Evolutionary conservation across 2,888 invertebrate genomes (phyloP), one percentile per base, ranked within the genome.

Genomic region (Tineola bisselliella): DNA sequence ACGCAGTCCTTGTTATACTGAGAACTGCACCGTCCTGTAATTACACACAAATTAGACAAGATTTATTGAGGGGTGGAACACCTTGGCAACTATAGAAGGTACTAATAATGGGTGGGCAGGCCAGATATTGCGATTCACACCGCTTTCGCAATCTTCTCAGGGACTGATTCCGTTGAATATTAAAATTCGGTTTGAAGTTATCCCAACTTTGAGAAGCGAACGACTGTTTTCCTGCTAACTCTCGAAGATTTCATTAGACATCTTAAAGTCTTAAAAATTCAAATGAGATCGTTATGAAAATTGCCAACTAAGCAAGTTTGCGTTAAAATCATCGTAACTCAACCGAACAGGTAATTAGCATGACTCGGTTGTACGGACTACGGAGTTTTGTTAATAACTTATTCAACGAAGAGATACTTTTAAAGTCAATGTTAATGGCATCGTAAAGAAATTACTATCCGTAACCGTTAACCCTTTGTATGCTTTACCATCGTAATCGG

Each of bases 31-130:
- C 77, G 78, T 79, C 78, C 84, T 83, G 84, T 87, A 87, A 87
- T 87, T 86, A 87, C 87, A 86, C 84, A 87, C 84, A 87, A 87
- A 87, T 87, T 87, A 87, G 84, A 84, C 82, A 86, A 87, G 86
- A 87, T 87, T 87, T 87, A 87, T 86, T 72, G 86, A 79, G 83
- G 87, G 87, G 86, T 81, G 81, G 78, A 80, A 84, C 86, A 87
- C 86, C 86, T 87, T 86, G 77, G 84, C 80, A 87, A 87, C 87
- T 84, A 81, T 79, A 76, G 76, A 75, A 77, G 80, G 81, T 81
- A 84, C 82, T 82, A 84, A 83, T 84, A 84, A 84, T 79, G 84
- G 79, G 77, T 77, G 81, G 82, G 79, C 81, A 80, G 75, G 74
- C 73, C 73, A 76, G 76, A 84, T 84, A 86, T 84, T 82, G 79